These are phyloP conservation scores for Nesogale talazaci DNA, from an alignment of 2,113 vertebrate species.

Conservation along the genomic window DNA sequence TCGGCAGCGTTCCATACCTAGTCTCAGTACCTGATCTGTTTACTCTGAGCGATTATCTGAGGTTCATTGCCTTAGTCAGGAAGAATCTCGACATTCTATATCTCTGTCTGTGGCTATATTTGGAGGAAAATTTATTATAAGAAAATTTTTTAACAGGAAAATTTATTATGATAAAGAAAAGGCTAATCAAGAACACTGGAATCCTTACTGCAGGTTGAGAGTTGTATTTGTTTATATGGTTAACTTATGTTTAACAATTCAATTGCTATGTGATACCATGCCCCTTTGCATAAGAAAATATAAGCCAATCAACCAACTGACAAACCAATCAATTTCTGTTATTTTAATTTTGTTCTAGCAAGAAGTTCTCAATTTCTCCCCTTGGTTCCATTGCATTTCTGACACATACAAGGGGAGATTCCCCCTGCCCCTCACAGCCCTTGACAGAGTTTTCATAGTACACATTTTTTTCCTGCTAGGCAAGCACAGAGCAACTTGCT, in stretches of 20 bases:
- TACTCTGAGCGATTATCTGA: background rate
- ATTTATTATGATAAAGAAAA: background rate
- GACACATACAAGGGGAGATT: background rate
- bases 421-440: too few relatives aligned
- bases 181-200: background rate
- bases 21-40: background rate
- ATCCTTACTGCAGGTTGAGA: background rate
- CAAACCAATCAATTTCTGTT: background rate
- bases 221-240: background rate
- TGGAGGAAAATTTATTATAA: background rate
- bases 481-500: too few relatives aligned
- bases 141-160: background rate
- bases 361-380: background rate
- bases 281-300: background rate
- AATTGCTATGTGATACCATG: background rate
- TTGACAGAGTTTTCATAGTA: too few relatives aligned
- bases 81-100: background rate
- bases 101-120: background rate
- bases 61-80: background rate
- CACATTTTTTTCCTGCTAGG: too few relatives aligned
- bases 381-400: background rate
- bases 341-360: background rate
- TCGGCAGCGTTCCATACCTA: background rate
- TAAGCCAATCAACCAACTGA: background rate
- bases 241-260: slow-evolving; percentile 26